phyloP scores from a whole-genome alignment of 2,113 vertebrate genomes.

The Scophthalmus maximus region DNA sequence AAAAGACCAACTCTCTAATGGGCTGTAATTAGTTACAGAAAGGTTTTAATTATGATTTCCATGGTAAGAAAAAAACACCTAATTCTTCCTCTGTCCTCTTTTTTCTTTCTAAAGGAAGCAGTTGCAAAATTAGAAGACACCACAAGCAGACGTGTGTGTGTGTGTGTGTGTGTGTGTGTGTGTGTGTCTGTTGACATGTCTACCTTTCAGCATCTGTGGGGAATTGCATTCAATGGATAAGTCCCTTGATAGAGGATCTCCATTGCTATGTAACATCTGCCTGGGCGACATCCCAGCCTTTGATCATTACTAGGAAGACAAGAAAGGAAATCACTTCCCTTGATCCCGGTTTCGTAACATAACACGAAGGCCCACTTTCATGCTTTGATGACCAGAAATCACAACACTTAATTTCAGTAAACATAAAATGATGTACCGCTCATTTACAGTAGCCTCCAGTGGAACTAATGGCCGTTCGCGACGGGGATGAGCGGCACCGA shows the following conservation, averaged over 20 bases:
- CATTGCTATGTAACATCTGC: constrained; percentile 11
- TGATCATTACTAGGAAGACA: constrained; percentile 11
- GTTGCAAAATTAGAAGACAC: constrained; percentile 2
- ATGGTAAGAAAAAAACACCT: constrained; percentile 1
- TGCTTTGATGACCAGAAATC: constrained; percentile 11
- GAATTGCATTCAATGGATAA: constrained; percentile 1
- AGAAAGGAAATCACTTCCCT: neutral
- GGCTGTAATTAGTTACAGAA: constrained; percentile 11
- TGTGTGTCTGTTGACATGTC: constrained; percentile 2
- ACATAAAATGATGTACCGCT: constrained; percentile 14
- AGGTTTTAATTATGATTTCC: constrained; percentile 15
- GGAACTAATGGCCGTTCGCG: constrained; percentile 33
- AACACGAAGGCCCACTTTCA: neutral
- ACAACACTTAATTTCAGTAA: constrained; percentile 7
- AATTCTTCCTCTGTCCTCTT: neutral
- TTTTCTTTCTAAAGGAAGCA: neutral
- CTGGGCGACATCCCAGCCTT: neutral
- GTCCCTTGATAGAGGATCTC: constrained; percentile 6
- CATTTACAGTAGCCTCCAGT: constrained; percentile 18
- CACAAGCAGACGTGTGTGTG: constrained; percentile 4
- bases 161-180: constrained; percentile 7
- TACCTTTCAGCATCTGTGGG: neutral
- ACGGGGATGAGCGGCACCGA: constrained; percentile 5
- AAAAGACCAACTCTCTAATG: too few species aligned
- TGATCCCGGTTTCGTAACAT: neutral